These are phyloP conservation scores for Lucilia sericata DNA, from an alignment of 1,140 invertebrate genomes.

Conservation along the genomic window DNA sequence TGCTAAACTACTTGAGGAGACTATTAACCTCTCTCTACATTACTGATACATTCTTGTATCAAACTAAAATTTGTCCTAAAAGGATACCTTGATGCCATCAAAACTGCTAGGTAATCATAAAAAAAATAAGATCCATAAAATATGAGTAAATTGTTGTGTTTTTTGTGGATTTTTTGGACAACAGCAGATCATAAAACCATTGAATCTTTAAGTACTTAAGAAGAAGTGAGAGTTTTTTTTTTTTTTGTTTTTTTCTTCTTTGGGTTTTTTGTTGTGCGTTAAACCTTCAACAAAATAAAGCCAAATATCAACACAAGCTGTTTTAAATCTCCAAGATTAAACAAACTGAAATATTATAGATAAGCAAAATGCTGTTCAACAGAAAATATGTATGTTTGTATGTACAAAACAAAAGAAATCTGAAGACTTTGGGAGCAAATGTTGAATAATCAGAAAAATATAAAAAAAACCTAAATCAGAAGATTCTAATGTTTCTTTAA, in stretches of 20 bases:
- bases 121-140: not conserved
- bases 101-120: no score
- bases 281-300: not conserved
- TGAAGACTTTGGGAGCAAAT: not conserved
- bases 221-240: not conserved
- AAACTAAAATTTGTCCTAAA: no score
- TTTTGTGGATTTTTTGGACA: not conserved
- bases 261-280: not conserved
- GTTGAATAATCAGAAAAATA: not conserved
- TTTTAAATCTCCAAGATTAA: not conserved
- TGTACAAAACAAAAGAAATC: not conserved
- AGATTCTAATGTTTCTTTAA: no score
- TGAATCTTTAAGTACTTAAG: slow-evolving; percentile 7
- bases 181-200: not conserved
- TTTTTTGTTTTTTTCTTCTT: not conserved
- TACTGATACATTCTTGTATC: no score
- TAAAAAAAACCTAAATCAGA: not conserved
- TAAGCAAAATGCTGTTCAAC: not conserved
- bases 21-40: no score
- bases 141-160: not conserved
- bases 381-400: not conserved
- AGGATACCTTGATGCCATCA: no score
- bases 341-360: not conserved
- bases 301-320: not conserved
- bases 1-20: no score